Percentiles rank a stretch among this genome's conserved stretches.
These are phyloP conservation scores for Strix uralensis DNA, from an alignment of 2,113 vertebrate species.

Conservation along the genomic window DNA sequence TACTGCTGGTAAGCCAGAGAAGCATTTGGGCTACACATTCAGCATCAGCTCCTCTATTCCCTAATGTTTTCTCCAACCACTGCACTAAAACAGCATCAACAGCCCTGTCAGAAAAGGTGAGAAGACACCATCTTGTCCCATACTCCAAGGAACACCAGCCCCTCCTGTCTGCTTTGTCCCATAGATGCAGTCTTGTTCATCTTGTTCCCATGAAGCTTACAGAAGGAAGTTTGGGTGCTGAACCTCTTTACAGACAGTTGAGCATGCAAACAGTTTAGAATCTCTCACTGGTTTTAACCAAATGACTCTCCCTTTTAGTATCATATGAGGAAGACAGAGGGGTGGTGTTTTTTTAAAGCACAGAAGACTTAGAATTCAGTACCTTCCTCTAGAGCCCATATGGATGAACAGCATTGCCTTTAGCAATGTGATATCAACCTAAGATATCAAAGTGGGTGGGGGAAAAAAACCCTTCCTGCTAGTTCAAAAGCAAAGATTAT, in stretches of 20 bases:
- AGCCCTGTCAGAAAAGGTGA: background rate
- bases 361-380: background rate
- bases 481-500: background rate
- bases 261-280: background rate
- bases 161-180: background rate
- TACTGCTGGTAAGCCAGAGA: background rate
- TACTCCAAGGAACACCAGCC: background rate
- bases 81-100: background rate
- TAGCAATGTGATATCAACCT: background rate
- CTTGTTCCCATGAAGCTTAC: background rate
- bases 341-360: background rate
- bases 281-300: background rate
- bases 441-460: background rate
- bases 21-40: background rate
- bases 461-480: accelerated
- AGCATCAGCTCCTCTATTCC: background rate
- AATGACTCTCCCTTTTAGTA: background rate
- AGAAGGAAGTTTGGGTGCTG: background rate
- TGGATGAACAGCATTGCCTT: accelerated
- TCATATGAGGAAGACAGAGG: background rate
- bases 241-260: background rate
- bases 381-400: background rate
- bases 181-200: accelerated
- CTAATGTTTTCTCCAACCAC: background rate
- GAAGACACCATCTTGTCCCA: background rate